These are phyloP conservation scores for Caretta caretta DNA, from an alignment of 2,113 vertebrate genomes.

Conservation along the genomic window DNA sequence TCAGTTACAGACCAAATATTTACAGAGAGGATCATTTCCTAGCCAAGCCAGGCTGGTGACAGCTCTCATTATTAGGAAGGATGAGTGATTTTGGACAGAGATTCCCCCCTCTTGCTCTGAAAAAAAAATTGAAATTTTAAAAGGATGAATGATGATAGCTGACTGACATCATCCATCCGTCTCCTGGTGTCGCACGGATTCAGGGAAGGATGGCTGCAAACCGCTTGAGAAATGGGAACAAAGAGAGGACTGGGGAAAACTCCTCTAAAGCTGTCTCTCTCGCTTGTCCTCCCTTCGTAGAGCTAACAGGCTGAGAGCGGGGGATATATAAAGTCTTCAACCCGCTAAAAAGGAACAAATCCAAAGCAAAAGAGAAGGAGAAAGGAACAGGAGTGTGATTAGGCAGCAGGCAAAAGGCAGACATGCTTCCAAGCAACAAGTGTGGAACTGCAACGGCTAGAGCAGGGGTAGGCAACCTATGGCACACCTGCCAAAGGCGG, in stretches of 20 bases:
- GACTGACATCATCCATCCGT: neutral
- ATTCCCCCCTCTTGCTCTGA: conserved; percentile 19
- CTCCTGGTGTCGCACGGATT: neutral
- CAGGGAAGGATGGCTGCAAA: neutral
- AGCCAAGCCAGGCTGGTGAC: conserved; percentile 74
- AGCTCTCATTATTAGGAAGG: conserved; percentile 81
- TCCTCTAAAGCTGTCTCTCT: neutral
- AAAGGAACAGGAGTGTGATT: neutral
- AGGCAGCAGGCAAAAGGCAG: neutral
- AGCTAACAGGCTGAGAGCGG: neutral
- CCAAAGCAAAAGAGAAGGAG: neutral
- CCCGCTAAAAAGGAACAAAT: neutral
- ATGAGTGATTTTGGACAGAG: conserved; percentile 83
- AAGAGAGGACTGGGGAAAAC: neutral
- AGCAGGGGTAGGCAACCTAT: too few species aligned
- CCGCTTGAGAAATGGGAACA: neutral
- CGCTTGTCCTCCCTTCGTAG: neutral
- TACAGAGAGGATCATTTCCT: conserved; percentile 83
- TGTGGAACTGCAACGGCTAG: neutral
- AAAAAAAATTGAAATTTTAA: conserved; percentile 32
- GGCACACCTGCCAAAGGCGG: too few species aligned
- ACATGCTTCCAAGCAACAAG: neutral
- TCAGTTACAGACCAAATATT: conserved; percentile 85
- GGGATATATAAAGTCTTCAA: neutral
- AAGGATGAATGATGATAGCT: conserved; percentile 1